phyloP scores from a whole-genome alignment of 2,797 vertebrate genomes.

The Notoglanidium macrostoma region DNA sequence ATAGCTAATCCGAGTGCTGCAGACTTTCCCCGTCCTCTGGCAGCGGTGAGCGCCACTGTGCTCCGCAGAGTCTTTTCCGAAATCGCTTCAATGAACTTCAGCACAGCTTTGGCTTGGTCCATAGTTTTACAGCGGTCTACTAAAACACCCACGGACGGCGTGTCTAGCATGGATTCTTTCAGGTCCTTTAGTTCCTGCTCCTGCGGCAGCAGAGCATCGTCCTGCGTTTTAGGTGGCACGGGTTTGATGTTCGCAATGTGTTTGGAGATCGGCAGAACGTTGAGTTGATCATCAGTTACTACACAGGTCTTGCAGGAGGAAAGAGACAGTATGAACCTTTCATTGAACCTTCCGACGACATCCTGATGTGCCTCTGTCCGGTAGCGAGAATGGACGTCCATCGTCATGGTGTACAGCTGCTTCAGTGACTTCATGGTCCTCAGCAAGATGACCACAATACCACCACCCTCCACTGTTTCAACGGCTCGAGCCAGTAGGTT shows the following conservation, averaged over 20 bases:
- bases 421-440: constrained; percentile 94
- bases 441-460: constrained; percentile 89
- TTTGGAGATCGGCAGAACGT: constrained; percentile 91
- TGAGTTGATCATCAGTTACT: constrained; percentile 94
- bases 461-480: constrained; percentile 96
- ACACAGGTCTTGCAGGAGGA: constrained; percentile 93
- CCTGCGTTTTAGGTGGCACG: constrained; percentile 85
- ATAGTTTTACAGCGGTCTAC: constrained; percentile 91
- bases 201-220: constrained; percentile 79
- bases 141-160: constrained; percentile 92
- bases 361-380: constrained; percentile 97
- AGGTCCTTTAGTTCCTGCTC: constrained; percentile 89
- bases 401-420: constrained; percentile 95
- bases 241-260: constrained; percentile 87
- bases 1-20: constrained; percentile 93
- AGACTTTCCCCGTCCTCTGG: constrained; percentile 94
- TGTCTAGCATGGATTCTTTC: constrained; percentile 92
- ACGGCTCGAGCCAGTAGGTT: constrained; percentile 93
- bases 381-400: constrained; percentile 96
- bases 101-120: constrained; percentile 94
- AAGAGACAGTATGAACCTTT: constrained; percentile 95
- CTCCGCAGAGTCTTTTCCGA: constrained; percentile 96
- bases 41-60: constrained; percentile 92
- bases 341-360: constrained; percentile 94
- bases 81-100: constrained; percentile 96